Evolutionary conservation across 2,113 vertebrate genomes (phyloP), one percentile per base, ranked within the genome.

Genomic region (Pteronura brasiliensis): DNA sequence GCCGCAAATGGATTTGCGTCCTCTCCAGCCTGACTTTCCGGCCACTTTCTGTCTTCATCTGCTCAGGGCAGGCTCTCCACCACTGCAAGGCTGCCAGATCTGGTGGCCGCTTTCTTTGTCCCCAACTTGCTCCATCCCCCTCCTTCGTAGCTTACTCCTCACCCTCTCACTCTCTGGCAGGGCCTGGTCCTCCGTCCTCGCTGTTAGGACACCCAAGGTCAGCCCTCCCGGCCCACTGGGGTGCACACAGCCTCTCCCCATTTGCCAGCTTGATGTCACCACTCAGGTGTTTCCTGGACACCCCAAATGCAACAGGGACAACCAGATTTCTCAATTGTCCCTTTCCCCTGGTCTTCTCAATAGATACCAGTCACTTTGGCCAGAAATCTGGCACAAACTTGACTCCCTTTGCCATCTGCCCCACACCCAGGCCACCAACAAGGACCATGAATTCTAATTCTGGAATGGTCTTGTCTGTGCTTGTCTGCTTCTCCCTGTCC

Each of bases 191-290:
- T 34, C 2, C 0, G 57, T 55, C 21, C 44, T 74, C 3, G 4
- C 55, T 31, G 1, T 29, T 4, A 4, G 49, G 9, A 36, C 8
- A 13, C 7, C 21, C 39, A 2, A 34, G 6, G 13, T 8, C 29
- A 49, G 55, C 39, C 20, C 31, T 20, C 25, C 20, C 12, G 63
- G 31, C 39, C 74, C 10, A 1, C 29, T 6, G 17, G 11, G 31
- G 49, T 34, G 6, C 6, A 36, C 27, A 23, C 39, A 49, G 61
- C 13, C 36, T 20, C 61, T 77, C 6, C 36, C 47, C 36, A 76
- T 23, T 49, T 47, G 21, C 36, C 49, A 34, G 12, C 49, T 14
- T 36, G n/a, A 59, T 13, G 1, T 29, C 8, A 14, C 59, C 29
- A 42, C 69, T 20, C 6, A 11, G 39, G 39, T 77, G 34, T 42